Evolutionary conservation across 1,140 invertebrate genomes (phyloP), one percentile per base, ranked within the genome.

Genomic region (Ganaspis sp.): DNA sequence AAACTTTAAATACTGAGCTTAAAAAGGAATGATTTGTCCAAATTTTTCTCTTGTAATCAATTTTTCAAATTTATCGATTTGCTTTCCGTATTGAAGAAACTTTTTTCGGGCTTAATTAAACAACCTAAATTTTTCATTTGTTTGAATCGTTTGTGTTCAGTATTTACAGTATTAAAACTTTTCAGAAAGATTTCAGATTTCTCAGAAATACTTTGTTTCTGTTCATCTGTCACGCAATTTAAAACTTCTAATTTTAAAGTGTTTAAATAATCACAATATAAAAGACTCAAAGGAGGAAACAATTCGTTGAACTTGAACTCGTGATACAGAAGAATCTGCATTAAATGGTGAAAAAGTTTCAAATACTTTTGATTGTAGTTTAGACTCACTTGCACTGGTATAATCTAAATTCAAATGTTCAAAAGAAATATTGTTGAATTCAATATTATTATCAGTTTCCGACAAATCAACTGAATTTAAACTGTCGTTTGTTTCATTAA

Each of bases 61-160:
- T 53, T 23, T 78, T 49, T 69, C 72, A 42, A 58, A 12, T 45
- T 78, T 75, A 38, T 12, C 26, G 23, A 15, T 69, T 81, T 45
- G 15, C 74, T 40, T 58, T 58, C 53, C 9, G 69, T 54, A 15
- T 72, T 38, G 9, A 74, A 71, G 26, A 70, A 29, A 4, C 73
- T 21, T 70, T 71, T 73, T n/a, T 73, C 9, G 12, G 53, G 74
- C 15, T 26, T 37, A 69, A 74, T 38, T 38, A 53, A 72, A 17
- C 49, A 17, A 53, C 71, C 58, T 58, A 71, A 38, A 19, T 34
- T 69, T 74, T 72, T 42, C 1, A 78, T 21, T 34, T 37, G 53
- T 37, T 74, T 11, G 21, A 81, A 69, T 17, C 76, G 34, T 53
- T 76, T 81, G 19, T 76, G 69, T 29, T 78, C 69, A 26, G 79